Conservation (phyloP, 2,888 invertebrate species). For the Folsomia candida region DNA sequence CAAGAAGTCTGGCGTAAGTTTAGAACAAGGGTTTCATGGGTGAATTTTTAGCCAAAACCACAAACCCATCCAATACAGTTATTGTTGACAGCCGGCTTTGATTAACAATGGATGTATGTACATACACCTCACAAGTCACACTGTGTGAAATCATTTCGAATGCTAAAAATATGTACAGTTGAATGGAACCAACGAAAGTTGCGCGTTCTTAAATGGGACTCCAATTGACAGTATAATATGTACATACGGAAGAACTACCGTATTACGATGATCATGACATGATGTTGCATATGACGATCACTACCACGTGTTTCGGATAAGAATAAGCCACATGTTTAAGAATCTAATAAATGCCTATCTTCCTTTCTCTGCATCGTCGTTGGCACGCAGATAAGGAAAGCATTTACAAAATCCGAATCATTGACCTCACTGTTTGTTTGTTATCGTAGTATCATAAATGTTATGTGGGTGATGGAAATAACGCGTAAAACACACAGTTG, state of each 20-base stretch:
- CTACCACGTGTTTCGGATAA: background rate
- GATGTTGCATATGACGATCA: too few species aligned
- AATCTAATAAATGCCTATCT: background rate
- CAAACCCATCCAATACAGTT: background rate
- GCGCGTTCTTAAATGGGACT: background rate
- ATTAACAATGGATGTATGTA: too few species aligned
- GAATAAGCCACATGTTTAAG: background rate
- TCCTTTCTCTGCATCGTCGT: background rate
- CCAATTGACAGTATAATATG: background rate
- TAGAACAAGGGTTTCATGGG: background rate
- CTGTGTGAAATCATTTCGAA: background rate
- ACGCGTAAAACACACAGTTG: background rate
- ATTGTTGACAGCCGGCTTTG: background rate
- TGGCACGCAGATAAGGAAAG: background rate
- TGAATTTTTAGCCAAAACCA: background rate
- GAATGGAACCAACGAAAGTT: too few species aligned
- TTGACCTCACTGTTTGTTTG: background rate
- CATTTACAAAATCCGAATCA: background rate
- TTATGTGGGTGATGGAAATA: background rate
- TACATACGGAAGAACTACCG: too few species aligned
- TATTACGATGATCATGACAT: background rate
- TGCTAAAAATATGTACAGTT: too few species aligned
- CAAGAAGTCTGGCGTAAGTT: too few species aligned
- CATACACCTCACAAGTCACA: too few species aligned
- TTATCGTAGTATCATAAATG: background rate